Evolutionary conservation across 2,113 vertebrate genomes (phyloP).

Genomic region (Vidua macroura): DNA sequence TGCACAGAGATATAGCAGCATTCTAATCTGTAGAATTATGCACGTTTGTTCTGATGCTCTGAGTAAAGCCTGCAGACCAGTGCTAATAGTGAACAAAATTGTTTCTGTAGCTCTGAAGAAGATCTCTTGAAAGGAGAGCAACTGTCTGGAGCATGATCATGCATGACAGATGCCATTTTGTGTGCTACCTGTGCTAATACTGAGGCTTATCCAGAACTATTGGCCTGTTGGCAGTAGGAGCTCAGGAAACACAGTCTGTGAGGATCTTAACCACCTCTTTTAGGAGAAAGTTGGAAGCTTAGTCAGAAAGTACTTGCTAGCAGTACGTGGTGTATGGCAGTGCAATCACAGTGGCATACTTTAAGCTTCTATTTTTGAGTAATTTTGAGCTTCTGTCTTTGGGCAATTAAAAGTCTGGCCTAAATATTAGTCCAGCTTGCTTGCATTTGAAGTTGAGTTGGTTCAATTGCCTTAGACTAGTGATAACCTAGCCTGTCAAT

Average conservation of each 20-base stretch:
- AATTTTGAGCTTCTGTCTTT: background rate
- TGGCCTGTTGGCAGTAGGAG: background rate
- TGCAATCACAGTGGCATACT: background rate
- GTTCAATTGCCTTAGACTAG: background rate
- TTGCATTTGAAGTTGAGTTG: background rate
- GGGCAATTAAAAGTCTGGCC: background rate
- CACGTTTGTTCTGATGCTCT: background rate
- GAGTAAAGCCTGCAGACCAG: background rate
- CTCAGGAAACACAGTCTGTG: background rate
- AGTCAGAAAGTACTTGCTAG: background rate
- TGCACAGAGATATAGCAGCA: background rate
- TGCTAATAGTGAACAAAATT: background rate
- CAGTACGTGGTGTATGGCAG: background rate
- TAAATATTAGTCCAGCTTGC: background rate
- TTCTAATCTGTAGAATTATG: background rate
- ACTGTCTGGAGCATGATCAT: background rate
- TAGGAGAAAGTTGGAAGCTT: background rate
- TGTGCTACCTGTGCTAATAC: background rate
- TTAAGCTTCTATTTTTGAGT: background rate
- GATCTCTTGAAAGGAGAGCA: background rate
- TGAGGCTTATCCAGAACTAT: background rate
- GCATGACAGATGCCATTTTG: background rate
- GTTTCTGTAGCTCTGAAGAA: background rate
- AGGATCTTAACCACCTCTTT: background rate
- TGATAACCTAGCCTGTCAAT: background rate